These are phyloP conservation scores for Ooceraea biroi DNA, from an alignment of 1,140 invertebrate genomes.

Conservation along the genomic window DNA sequence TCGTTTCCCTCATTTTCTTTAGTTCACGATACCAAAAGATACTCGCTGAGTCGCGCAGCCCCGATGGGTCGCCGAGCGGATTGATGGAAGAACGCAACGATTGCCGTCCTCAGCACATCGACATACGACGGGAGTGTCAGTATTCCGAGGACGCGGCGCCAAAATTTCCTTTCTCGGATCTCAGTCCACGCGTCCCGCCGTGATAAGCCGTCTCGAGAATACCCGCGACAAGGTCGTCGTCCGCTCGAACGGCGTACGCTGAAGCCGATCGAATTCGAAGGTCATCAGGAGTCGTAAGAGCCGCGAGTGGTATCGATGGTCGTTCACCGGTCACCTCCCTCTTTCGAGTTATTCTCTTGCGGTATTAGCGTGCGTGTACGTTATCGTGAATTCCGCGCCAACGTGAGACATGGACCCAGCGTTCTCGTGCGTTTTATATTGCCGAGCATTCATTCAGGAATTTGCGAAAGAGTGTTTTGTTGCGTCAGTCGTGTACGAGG, in stretches of 20 bases:
- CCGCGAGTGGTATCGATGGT: neutral
- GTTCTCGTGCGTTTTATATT: too few relatives aligned
- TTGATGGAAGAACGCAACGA: constrained; percentile 65
- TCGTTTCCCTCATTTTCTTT: too few relatives aligned
- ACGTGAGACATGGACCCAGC: too few relatives aligned
- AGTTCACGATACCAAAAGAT: constrained; percentile 1
- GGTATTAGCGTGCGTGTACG: too few relatives aligned
- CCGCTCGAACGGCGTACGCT: constrained; percentile 22
- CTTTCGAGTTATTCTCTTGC: too few relatives aligned
- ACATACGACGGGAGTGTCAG: constrained; percentile 69
- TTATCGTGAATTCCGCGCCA: too few relatives aligned
- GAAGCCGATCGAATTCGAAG: constrained; percentile 31
- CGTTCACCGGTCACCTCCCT: neutral
- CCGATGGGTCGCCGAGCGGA: constrained; percentile 50
- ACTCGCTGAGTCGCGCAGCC: constrained; percentile 32
- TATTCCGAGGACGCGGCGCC: constrained; percentile 20
- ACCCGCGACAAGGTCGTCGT: constrained; percentile 39
- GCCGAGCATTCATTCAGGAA: too few relatives aligned
- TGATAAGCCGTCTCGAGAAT: constrained; percentile 38
- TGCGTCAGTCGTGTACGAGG: too few relatives aligned
- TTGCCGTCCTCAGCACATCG: constrained; percentile 84
- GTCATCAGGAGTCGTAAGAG: constrained; percentile 40
- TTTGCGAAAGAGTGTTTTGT: too few relatives aligned
- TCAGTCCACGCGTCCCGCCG: constrained; percentile 11
- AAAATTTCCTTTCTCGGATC: constrained; percentile 46